Percentiles rank a stretch among this genome's conserved stretches.
phyloP scores from a whole-genome alignment of 2,113 vertebrate genomes.

The Poeciliopsis retropinna region DNA sequence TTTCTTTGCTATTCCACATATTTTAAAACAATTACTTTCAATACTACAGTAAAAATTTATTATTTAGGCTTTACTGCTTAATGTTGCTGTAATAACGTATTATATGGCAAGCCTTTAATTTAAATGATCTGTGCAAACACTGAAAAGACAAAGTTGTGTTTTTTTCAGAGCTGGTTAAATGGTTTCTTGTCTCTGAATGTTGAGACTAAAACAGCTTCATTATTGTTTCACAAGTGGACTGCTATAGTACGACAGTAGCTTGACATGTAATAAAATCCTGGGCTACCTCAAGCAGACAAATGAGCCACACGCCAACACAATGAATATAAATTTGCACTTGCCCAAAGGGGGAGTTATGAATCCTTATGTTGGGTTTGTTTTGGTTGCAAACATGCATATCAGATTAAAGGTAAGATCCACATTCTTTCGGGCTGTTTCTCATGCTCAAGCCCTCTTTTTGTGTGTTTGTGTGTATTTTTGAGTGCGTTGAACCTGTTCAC shows the following conservation, averaged over 20 bases:
- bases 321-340: slow-evolving; percentile 10
- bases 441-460: slow-evolving; percentile 33
- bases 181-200: slow-evolving; percentile 64
- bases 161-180: slow-evolving; percentile 45
- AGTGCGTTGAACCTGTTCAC: slow-evolving; percentile 36
- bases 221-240: slow-evolving; percentile 63
- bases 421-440: slow-evolving; percentile 43
- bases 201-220: slow-evolving; percentile 75
- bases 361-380: slow-evolving; percentile 18
- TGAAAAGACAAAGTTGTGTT: slow-evolving; percentile 13
- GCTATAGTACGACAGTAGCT: slow-evolving; percentile 66
- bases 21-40: background rate
- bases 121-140: background rate
- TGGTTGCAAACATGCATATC: slow-evolving; percentile 16
- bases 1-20: background rate
- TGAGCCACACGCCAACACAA: slow-evolving; percentile 14
- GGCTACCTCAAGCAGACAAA: slow-evolving; percentile 58
- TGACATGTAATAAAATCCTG: slow-evolving; percentile 65
- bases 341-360: slow-evolving; percentile 51
- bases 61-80: background rate
- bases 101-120: background rate
- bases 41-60: background rate
- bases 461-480: slow-evolving; percentile 28
- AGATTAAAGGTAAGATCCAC: slow-evolving; percentile 50
- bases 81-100: slow-evolving; percentile 7